These are phyloP conservation scores for Sitta europaea DNA, from an alignment of 2,113 vertebrate genomes.

Conservation along the genomic window DNA sequence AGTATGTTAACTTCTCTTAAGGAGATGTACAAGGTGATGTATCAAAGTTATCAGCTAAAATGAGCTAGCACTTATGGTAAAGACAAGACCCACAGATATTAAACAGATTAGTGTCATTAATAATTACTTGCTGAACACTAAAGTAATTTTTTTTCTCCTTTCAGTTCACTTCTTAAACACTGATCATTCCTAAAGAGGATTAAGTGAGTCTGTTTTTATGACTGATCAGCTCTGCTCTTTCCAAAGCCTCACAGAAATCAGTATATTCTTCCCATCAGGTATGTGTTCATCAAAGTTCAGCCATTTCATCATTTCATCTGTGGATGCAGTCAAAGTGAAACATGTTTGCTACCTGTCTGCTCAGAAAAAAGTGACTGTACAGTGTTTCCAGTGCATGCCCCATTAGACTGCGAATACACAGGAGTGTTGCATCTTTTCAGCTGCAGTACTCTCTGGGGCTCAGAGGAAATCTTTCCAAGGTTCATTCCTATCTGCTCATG, in stretches of 20 bases:
- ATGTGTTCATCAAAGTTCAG: background rate
- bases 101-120: background rate
- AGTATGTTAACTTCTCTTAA: background rate
- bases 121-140: background rate
- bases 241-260: background rate
- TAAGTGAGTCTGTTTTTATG: background rate
- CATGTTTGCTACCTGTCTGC: background rate
- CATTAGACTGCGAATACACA: background rate
- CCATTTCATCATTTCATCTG: background rate
- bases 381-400: background rate
- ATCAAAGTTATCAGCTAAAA: constrained; percentile 22
- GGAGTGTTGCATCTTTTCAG: background rate
- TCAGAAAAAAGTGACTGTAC: background rate
- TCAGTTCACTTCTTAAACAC: background rate
- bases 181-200: background rate
- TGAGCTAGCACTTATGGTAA: background rate
- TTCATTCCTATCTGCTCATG: background rate
- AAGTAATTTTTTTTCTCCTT: background rate
- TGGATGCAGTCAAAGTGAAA: background rate
- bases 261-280: background rate
- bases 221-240: background rate
- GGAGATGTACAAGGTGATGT: background rate
- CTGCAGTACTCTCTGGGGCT: background rate
- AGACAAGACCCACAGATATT: background rate
- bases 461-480: background rate